Evolutionary conservation across 2,888 invertebrate genomes (phyloP).

Genomic region (Tenthredo amoena): DNA sequence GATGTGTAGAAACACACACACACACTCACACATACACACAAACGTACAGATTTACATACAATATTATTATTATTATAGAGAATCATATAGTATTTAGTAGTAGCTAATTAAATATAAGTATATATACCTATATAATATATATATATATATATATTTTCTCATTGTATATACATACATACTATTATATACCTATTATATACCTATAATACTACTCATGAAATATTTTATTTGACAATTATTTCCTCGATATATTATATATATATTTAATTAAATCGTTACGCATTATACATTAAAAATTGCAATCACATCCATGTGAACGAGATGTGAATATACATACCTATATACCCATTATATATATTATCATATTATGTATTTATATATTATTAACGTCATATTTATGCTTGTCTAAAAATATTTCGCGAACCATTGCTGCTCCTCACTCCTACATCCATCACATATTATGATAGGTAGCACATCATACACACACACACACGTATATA

Average conservation of each 20-base stretch:
- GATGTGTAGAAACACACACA: background rate
- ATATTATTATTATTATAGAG: background rate
- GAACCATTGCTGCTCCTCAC: background rate
- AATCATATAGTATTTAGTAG: background rate
- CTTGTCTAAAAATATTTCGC: slow-evolving; percentile 12
- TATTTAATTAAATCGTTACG: background rate
- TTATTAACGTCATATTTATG: background rate
- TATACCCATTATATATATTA: background rate
- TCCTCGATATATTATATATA: background rate
- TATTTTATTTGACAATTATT: slow-evolving; percentile 11
- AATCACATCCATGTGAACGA: too few species aligned
- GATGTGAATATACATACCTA: background rate
- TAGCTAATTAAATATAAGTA: background rate
- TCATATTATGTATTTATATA: background rate
- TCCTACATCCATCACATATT: background rate
- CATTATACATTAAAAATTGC: too few species aligned
- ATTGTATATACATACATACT: background rate
- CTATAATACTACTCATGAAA: background rate
- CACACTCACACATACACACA: background rate
- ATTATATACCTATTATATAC: background rate
- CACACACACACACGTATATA: background rate
- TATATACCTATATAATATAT: too few species aligned
- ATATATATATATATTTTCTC: slow-evolving; percentile 11
- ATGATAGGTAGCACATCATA: background rate
- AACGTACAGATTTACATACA: background rate